Percentiles rank a stretch among this genome's conserved stretches.
phyloP scores from a whole-genome alignment of 37 sponge, comb jelly and placozoan genomes.

The Spongia lamella region DNA sequence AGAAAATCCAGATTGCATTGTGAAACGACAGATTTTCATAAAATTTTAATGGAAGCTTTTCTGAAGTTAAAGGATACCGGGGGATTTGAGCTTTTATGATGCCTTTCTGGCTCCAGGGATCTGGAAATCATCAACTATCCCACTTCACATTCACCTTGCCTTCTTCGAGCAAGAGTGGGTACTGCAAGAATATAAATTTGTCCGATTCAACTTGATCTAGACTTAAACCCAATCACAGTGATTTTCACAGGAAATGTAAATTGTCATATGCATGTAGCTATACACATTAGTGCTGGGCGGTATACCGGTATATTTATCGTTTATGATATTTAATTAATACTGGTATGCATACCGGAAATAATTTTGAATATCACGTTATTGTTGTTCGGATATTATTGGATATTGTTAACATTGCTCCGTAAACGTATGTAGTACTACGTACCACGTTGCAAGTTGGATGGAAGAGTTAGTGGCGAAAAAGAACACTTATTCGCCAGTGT shows the following conservation, averaged over 20 bases:
- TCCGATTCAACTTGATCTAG: constrained; percentile 40
- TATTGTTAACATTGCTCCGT: too few species aligned
- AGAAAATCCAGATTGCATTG: constrained; percentile 28
- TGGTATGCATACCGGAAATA: too few species aligned
- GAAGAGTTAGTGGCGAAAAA: background rate
- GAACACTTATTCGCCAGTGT: background rate
- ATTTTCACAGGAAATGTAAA: too few species aligned
- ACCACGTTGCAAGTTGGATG: too few species aligned
- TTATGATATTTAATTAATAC: too few species aligned
- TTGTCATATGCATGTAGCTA: too few species aligned
- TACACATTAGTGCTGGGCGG: too few species aligned
- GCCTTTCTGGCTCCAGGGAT: constrained; percentile 22
- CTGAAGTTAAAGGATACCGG: constrained; percentile 25
- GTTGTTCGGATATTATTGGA: too few species aligned
- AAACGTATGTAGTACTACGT: too few species aligned
- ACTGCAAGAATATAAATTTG: constrained; percentile 28
- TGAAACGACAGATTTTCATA: constrained; percentile 16
- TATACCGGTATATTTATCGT: too few species aligned
- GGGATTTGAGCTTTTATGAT: constrained; percentile 45
- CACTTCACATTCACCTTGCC: constrained; percentile 11
- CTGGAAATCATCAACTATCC: constrained; percentile 23
- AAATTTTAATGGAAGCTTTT: constrained; percentile 3
- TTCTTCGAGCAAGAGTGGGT: constrained; percentile 9
- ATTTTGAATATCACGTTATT: too few species aligned
- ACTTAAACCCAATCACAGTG: too few species aligned